Conservation (phyloP, 2,888 invertebrate genomes). For the Meteorus cinctellus region DNA sequence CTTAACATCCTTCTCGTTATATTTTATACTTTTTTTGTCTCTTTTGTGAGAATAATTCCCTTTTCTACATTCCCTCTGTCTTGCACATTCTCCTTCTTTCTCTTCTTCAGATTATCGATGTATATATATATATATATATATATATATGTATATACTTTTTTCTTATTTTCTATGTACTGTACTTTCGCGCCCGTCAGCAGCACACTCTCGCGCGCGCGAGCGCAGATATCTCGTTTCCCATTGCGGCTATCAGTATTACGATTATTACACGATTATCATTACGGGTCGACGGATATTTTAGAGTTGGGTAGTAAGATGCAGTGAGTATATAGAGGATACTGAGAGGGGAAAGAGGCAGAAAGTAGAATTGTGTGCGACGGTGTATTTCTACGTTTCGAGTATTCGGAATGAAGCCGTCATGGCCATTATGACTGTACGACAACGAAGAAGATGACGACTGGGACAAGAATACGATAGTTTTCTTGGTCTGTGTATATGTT, state of each 20-base stretch:
- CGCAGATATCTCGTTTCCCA: constrained; percentile 45
- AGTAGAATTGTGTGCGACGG: background rate
- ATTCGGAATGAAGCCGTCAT: constrained; percentile 60
- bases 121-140: background rate
- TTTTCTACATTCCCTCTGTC: constrained; percentile 21
- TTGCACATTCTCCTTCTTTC: constrained; percentile 13
- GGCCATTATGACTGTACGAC: constrained; percentile 43
- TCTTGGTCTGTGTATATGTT: background rate
- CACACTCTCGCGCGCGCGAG: constrained; percentile 29
- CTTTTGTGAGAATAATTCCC: constrained; percentile 14
- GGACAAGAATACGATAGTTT: background rate
- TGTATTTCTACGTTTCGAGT: constrained; percentile 28
- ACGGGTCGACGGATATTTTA: constrained; percentile 47
- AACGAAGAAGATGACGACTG: constrained; percentile 22
- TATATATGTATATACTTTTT: too few species aligned
- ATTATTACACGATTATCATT: constrained; percentile 64
- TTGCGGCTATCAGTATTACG: constrained; percentile 53
- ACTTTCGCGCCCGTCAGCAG: constrained; percentile 45
- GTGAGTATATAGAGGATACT: background rate
- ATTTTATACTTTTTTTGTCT: constrained; percentile 30
- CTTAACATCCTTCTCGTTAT: constrained; percentile 24
- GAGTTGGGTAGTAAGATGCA: constrained; percentile 2
- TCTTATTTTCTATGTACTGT: constrained; percentile 16
- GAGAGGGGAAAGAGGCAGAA: background rate
- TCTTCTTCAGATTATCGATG: constrained; percentile 12